Conservation (phyloP, 1,140 invertebrate genomes). For the Hesperophylax magnus region DNA sequence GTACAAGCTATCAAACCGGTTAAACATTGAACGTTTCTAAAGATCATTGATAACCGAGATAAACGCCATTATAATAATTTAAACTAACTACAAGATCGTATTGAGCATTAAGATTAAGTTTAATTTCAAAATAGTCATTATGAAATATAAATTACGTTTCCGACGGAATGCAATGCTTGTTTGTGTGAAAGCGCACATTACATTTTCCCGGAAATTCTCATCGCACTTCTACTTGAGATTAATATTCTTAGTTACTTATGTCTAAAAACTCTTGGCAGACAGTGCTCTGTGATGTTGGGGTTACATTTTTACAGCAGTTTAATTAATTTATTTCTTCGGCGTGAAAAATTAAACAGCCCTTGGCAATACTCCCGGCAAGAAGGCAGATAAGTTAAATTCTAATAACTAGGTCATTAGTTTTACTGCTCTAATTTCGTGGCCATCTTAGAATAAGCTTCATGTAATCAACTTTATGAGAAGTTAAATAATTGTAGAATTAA, state of each 20-base stretch:
- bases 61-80: too few relatives aligned
- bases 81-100: too few relatives aligned
- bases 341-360: constrained; percentile 44
- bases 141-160: too few relatives aligned
- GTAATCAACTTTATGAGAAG: too few relatives aligned
- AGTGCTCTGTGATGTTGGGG: constrained; percentile 3
- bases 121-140: too few relatives aligned
- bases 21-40: too few relatives aligned
- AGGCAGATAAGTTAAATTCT: not conserved
- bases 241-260: constrained; percentile 13
- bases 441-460: not conserved
- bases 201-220: not conserved
- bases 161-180: too few relatives aligned
- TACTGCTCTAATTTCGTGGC: not conserved
- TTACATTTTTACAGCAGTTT: constrained; percentile 43
- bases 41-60: too few relatives aligned
- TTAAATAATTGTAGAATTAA: too few relatives aligned
- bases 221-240: not conserved
- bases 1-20: too few relatives aligned
- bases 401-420: constrained; percentile 17
- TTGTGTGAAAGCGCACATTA: too few relatives aligned
- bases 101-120: too few relatives aligned
- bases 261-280: constrained; percentile 6
- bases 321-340: constrained; percentile 47
- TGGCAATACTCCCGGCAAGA: not conserved